phyloP scores from a whole-genome alignment of 2,888 invertebrate genomes.

The Dimorphilus gyrociliatus region DNA sequence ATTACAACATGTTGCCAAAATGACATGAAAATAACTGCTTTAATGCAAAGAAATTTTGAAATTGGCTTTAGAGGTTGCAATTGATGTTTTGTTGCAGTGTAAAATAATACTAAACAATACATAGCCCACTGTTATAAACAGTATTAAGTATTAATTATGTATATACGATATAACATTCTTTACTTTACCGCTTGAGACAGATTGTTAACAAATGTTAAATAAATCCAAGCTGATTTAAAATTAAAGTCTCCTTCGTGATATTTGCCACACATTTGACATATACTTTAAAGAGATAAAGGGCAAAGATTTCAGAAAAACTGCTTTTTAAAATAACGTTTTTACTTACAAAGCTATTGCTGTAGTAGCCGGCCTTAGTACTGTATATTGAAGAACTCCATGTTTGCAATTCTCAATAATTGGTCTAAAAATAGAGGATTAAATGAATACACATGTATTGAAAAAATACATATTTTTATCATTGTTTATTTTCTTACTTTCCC shows the following conservation, averaged over 20 bases:
- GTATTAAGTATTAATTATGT: not conserved
- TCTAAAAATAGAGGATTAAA: slow-evolving; percentile 41
- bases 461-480: too few species aligned
- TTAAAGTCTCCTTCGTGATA: slow-evolving; percentile 82
- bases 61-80: slow-evolving; percentile 79
- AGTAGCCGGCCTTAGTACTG: slow-evolving; percentile 72
- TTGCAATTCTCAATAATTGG: slow-evolving; percentile 86
- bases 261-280: slow-evolving; percentile 65
- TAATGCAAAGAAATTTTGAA: slow-evolving; percentile 87
- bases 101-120: slow-evolving; percentile 87
- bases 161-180: slow-evolving; percentile 1
- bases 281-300: slow-evolving; percentile 42
- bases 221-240: slow-evolving; percentile 63
- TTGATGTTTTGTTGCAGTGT: slow-evolving; percentile 68
- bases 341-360: slow-evolving; percentile 75
- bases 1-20: slow-evolving; percentile 70
- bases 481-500: slow-evolving; percentile 57
- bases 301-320: not conserved
- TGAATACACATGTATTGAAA: not conserved
- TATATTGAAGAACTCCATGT: slow-evolving; percentile 88
- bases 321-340: slow-evolving; percentile 1
- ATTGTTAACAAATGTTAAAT: slow-evolving; percentile 71
- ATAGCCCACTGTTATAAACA: slow-evolving; percentile 48
- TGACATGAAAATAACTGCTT: slow-evolving; percentile 91
- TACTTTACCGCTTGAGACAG: slow-evolving; percentile 74